Conservation (phyloP, 1,140 invertebrate species). For the Tribolium madens region DNA sequence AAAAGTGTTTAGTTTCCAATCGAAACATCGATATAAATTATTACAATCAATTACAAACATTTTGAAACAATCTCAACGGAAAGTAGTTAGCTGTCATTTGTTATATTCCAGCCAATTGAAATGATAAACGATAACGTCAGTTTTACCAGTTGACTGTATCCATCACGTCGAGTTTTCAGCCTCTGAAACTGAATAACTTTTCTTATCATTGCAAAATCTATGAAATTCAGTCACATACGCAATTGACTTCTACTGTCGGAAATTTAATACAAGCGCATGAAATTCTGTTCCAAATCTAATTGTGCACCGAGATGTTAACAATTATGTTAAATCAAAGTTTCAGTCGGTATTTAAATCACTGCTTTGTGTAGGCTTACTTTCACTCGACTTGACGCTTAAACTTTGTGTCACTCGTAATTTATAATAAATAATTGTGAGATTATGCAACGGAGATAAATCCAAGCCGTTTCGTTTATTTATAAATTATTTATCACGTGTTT, state of each 20-base stretch:
- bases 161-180: background rate
- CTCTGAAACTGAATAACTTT: background rate
- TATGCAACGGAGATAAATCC: conserved; percentile 19
- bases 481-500: conserved; percentile 26
- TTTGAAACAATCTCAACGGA: conserved; percentile 9
- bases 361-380: conserved; percentile 18
- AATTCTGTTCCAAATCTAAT: background rate
- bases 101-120: conserved; percentile 31
- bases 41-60: conserved; percentile 15
- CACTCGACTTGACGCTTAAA: conserved; percentile 13
- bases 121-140: conserved; percentile 32
- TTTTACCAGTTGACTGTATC: conserved; percentile 18
- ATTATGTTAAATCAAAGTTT: background rate
- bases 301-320: background rate
- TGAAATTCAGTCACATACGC: background rate
- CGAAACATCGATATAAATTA: background rate
- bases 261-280: background rate
- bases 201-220: conserved; percentile 3
- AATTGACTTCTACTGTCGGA: background rate
- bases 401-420: conserved; percentile 21
- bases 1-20: background rate
- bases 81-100: conserved; percentile 34
- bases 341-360: conserved; percentile 8
- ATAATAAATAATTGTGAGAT: conserved; percentile 17
- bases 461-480: conserved; percentile 13